Conservation (phyloP, 2,888 invertebrate genomes). For the Uloborus plumipes region DNA sequence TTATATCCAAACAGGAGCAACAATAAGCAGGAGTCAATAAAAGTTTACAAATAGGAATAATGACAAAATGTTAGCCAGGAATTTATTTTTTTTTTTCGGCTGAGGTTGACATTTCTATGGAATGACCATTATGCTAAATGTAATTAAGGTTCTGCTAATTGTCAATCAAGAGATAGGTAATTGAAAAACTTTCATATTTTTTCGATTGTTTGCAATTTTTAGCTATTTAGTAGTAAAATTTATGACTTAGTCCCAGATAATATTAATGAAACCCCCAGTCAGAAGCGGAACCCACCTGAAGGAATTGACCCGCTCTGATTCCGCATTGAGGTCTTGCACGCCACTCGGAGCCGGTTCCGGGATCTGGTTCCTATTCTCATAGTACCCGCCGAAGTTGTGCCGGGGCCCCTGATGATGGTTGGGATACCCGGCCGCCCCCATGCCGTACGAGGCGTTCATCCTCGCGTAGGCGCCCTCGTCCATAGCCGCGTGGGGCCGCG, state of each 20-base stretch:
- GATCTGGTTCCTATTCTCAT: conserved; percentile 33
- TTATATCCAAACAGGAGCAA: too few species aligned
- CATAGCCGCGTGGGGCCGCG: background rate
- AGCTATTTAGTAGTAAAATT: too few species aligned
- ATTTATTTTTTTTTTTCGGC: too few species aligned
- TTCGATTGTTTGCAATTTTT: too few species aligned
- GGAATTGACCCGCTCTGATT: conserved; percentile 17
- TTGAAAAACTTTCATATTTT: too few species aligned
- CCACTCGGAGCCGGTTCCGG: conserved; percentile 14
- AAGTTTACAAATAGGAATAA: too few species aligned
- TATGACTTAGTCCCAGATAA: background rate
- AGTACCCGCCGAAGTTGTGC: conserved; percentile 26
- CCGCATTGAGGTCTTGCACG: conserved; percentile 32
- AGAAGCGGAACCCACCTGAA: conserved; percentile 16
- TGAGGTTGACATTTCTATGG: too few species aligned
- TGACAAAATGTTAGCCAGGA: too few species aligned
- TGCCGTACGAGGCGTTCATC: conserved; percentile 6
- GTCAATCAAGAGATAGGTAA: too few species aligned
- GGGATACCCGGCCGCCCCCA: background rate
- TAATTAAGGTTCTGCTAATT: too few species aligned
- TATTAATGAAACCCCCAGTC: background rate
- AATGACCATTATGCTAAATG: too few species aligned
- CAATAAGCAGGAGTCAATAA: too few species aligned
- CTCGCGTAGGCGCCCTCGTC: conserved; percentile 21
- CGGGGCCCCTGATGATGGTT: conserved; percentile 13